Evolutionary conservation across 1,140 invertebrate species (phyloP), one percentile per base, ranked within the genome.

Genomic region (Phymastichus coffea): DNA sequence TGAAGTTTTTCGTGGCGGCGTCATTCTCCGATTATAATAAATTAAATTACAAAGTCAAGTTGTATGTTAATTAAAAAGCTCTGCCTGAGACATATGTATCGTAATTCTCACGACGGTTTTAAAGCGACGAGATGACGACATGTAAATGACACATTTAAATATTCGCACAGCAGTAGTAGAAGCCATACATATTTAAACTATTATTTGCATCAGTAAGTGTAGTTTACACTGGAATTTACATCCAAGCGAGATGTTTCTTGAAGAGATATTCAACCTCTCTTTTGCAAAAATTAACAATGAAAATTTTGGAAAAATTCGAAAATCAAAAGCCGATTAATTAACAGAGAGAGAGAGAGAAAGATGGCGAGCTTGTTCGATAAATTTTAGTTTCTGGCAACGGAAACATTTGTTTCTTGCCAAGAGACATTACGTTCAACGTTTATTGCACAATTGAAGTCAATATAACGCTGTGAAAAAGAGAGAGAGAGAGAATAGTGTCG

Each of bases 201-300:
- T 23, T 47, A 28, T 47, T 47, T 28, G 44, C 44, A 47, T 47
- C 25, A 25, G 44, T 47, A 47, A 47, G 30, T 47, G 12, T 20
- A 30, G 15, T 47, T 47, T 47, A 47, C 14, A 47, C 15, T 47
- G n/a, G 25, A n/a, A 19, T 47, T 28, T 17, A 25, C n/a, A 28
- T 28, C 19, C 15, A 15, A 15, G 15, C 26, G 17, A 8, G 25
- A n/a, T 4, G 14, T n/a, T 15, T 2, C 25, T 28, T n/a, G 12
- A 47, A 15, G 19, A n/a, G 3, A 47, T 17, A 17, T 23, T 28
- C 14, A 17, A n/a, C n/a, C n/a, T 4, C 44, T 15, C n/a, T 14
- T 10, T 12, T 15, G 17, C 7, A 2, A 3, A n/a, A 9, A 25
- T 44, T 25, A 44, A 22, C 22, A 44, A 1, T 8, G 17, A 3